phyloP scores from a whole-genome alignment of 2,797 vertebrate species.

The Melanotaenia parkinsoni region DNA sequence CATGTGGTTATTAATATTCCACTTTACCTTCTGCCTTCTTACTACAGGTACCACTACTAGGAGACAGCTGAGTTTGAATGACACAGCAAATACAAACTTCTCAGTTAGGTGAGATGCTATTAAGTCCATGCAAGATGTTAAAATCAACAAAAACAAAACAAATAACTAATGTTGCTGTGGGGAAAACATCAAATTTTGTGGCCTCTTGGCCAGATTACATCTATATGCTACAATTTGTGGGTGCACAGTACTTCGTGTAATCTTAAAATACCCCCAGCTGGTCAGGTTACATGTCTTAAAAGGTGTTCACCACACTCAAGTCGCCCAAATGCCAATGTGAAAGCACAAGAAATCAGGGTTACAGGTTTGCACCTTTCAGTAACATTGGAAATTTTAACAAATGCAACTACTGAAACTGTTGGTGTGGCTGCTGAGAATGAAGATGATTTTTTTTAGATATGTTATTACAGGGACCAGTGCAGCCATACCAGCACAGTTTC shows the following conservation, averaged over 20 bases:
- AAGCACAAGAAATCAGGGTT: slow-evolving; percentile 78
- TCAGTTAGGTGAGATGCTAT: slow-evolving; percentile 24
- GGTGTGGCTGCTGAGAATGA: slow-evolving; percentile 57
- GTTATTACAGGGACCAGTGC: slow-evolving; percentile 71
- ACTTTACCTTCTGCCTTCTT: slow-evolving; percentile 44
- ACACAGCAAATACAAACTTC: slow-evolving; percentile 11
- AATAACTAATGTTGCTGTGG: slow-evolving; percentile 15
- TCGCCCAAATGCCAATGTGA: slow-evolving; percentile 61
- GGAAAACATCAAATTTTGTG: slow-evolving; percentile 11
- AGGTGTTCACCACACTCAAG: slow-evolving; percentile 35
- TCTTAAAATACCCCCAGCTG: neutral
- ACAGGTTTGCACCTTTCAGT: slow-evolving; percentile 74
- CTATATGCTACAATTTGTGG: slow-evolving; percentile 26
- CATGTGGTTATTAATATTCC: slow-evolving; percentile 27
- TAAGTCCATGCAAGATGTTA: slow-evolving; percentile 11
- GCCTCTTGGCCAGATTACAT: slow-evolving; percentile 29
- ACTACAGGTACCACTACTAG: slow-evolving; percentile 17
- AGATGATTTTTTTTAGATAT: slow-evolving; percentile 22
- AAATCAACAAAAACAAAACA: slow-evolving; percentile 7
- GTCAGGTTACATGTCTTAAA: slow-evolving; percentile 52
- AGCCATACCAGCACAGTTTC: slow-evolving; percentile 49
- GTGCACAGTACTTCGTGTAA: slow-evolving; percentile 35
- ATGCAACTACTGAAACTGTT: slow-evolving; percentile 70
- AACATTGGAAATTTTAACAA: slow-evolving; percentile 45
- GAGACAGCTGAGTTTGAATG: slow-evolving; percentile 19